Evolutionary conservation across 2,888 invertebrate genomes (phyloP).

Genomic region (Spilosoma lubricipeda): DNA sequence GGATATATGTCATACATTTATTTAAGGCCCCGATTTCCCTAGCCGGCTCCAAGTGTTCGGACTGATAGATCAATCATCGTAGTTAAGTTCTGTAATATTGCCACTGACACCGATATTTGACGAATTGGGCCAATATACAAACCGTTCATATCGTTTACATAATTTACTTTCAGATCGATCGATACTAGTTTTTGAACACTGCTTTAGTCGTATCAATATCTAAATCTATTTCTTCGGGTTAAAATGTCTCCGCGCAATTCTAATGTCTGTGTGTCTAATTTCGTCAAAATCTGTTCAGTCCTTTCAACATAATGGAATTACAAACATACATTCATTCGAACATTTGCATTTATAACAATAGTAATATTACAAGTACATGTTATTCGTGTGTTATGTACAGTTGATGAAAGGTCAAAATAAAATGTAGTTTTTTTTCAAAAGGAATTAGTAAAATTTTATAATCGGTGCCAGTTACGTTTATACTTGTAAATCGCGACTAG

Average conservation of each 20-base stretch:
- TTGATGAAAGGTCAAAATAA: too few relatives aligned
- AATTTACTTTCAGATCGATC: neutral
- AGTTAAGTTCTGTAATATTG: neutral
- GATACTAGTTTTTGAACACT: neutral
- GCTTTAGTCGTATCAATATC: neutral
- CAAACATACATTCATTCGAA: neutral
- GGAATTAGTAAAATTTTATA: too few relatives aligned
- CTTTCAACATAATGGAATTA: neutral
- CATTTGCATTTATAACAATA: neutral
- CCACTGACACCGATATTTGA: neutral
- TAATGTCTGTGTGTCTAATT: neutral
- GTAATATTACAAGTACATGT: too few relatives aligned
- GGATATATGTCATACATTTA: constrained; percentile 3
- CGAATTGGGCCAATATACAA: neutral
- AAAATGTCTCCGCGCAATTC: neutral
- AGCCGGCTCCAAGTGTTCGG: neutral
- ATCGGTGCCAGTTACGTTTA: too few relatives aligned
- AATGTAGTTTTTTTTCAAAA: too few relatives aligned
- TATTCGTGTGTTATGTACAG: too few relatives aligned
- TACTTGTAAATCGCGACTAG: neutral
- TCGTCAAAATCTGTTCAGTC: neutral
- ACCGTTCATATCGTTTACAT: neutral
- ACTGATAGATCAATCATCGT: neutral
- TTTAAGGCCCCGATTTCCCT: neutral
- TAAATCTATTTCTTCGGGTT: neutral